Percentiles rank a stretch among this genome's conserved stretches.
Evolutionary conservation across 2,113 vertebrate species (phyloP).

Genomic region (Sigmodon hispidus): DNA sequence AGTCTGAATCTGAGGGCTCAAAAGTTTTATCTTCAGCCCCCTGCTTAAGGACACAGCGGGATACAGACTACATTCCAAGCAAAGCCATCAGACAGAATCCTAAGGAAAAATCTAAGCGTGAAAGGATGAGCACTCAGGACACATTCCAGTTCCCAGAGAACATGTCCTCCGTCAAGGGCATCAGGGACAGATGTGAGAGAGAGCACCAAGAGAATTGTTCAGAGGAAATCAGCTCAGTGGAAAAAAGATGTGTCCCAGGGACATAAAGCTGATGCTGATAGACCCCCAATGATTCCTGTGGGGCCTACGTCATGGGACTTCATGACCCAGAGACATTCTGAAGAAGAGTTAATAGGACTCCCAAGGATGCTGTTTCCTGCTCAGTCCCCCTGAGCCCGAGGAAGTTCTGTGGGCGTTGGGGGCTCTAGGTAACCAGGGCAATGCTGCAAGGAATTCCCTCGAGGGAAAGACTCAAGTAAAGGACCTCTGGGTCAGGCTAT

Average conservation of each 20-base stretch:
- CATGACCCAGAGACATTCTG: background rate
- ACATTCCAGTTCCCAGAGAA: constrained; percentile 17
- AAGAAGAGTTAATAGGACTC: background rate
- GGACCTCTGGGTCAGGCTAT: background rate
- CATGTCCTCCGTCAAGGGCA: background rate
- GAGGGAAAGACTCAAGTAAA: background rate
- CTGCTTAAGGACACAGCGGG: background rate
- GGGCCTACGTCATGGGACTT: background rate
- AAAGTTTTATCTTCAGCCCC: background rate
- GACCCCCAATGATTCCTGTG: background rate
- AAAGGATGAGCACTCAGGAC: background rate
- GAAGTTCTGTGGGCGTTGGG: background rate
- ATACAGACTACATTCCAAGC: background rate
- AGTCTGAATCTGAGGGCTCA: background rate
- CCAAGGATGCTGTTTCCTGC: background rate
- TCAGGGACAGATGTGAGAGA: background rate
- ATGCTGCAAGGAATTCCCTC: background rate
- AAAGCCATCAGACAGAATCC: background rate
- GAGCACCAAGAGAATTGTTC: background rate
- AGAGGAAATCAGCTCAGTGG: background rate
- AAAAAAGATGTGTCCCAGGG: background rate
- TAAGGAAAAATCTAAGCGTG: background rate
- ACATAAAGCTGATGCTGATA: constrained; percentile 6
- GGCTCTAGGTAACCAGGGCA: background rate
- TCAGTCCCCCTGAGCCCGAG: background rate